Base-by-base conservation (phyloP, 2,113 vertebrate species). In the Mus musculus region DNA sequence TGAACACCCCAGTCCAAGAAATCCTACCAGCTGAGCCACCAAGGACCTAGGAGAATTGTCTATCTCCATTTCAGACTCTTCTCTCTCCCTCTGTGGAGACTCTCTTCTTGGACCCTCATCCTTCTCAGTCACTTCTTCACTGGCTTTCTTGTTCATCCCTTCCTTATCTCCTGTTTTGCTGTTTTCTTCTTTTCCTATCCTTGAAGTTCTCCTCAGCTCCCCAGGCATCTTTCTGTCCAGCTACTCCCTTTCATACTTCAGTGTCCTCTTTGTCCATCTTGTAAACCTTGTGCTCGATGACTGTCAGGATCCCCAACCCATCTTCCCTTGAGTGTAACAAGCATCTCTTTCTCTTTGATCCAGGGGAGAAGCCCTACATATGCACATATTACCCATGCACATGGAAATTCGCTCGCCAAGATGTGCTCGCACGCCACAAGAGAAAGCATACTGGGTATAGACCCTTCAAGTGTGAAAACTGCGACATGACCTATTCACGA, bases 291-390 rank as follows among this genome's bases (percentile, higher is more conserved):
- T 56, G 56, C 59, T 93, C 54, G 36, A 77, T 93, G 33, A 63
- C 56, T 71, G 72, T 69, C 49, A 49, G 4, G 3, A 33, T 81
- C 17, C 33, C 26, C 36, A 46, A 7, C 8, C 56, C 65, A 22
- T 0, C 26, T 5, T 39, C 12, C 28, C 17, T 9, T 30, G n/a
- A 91, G 14, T n/a, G 17, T 87, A 46, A 93, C 67, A 33, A 81
- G 24, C 73, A 19, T 76, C 42, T 81, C 67, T 67, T 61, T 91
- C 59, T 90, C 4, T 84, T 49, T 92, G 63, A 10, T 96, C 93
- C 89, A 98, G 98, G 98, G 1, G 97, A 97, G 67, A 98, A 96
- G 76, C 96, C 96, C 19, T 96, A 93, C 7, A 22, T 28, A 8
- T 97, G 96, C 20, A 1, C 46, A 0, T 0, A 16, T 22, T 2